phyloP scores from a whole-genome alignment of 2,888 invertebrate species.

The Lomographa bimaculata region DNA sequence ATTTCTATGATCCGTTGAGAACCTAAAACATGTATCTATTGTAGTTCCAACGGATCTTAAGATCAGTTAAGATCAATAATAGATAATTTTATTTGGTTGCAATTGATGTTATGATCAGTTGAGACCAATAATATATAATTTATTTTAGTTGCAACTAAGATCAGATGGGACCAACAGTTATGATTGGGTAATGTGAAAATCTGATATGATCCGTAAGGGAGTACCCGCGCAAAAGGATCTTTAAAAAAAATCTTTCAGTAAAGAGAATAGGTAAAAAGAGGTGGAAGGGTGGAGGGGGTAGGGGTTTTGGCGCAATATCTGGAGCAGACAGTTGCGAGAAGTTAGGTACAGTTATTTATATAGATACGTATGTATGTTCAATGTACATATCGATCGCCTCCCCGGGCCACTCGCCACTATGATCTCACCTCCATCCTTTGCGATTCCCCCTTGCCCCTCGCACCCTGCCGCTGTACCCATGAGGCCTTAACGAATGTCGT shows the following conservation, averaged over 20 bases:
- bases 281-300: constrained; percentile 52
- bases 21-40: no score
- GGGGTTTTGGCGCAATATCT: constrained; percentile 81
- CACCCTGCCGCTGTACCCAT: constrained; percentile 64
- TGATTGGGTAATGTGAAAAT: no score
- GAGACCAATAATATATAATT: no score
- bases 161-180: no score
- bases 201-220: no score
- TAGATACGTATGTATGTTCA: constrained; percentile 80
- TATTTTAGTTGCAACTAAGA: no score
- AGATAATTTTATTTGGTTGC: no score
- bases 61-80: no score
- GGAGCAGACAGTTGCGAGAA: constrained; percentile 81
- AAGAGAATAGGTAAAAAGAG: constrained; percentile 57
- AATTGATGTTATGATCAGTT: no score
- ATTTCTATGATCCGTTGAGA: no score
- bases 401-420: constrained; percentile 83
- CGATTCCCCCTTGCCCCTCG: constrained; percentile 59
- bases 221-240: no score
- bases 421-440: constrained; percentile 82
- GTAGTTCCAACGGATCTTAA: no score
- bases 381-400: constrained; percentile 83
- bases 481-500: constrained; percentile 64
- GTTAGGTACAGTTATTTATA: constrained; percentile 80
- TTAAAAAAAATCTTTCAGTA: constrained; percentile 44